Evolutionary conservation across 2,113 vertebrate genomes (phyloP), one percentile per base, ranked within the genome.

Genomic region (Lates calcarifer): DNA sequence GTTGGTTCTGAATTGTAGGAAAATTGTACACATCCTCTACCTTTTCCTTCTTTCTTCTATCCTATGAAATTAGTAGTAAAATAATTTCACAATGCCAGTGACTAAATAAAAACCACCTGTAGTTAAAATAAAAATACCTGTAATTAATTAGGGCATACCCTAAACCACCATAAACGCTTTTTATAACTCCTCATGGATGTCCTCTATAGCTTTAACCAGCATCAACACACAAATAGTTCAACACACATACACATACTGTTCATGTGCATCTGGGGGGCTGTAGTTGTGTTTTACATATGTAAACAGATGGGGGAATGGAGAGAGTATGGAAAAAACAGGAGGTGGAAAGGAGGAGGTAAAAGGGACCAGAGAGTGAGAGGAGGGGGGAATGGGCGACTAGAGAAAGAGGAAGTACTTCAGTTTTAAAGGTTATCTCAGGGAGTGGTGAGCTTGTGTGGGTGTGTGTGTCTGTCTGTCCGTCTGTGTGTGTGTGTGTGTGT

Each of bases 341-440:
- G 72, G 64, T 49, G 37, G 22, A 37, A 51, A 67, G 31, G 43
- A 74, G 65, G 67, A 77, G 29, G 66, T 57, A 35, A 79, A 58
- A 47, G 8, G 26, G 60, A 72, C 31, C 39, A 41, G 29, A 47
- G 83, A 72, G 60, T 5, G 82, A 66, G 31, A 53, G 39, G 0
- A 0, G 77, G 63, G 33, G 51, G 49, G 71, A 58, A 69, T 14
- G 55, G 55, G 86, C 9, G 26, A 33, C 29, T 17, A 24, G 49
- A 81, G 58, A 76, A 65, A 69, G 81, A 84, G 79, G 79, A 87
- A 65, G 58, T 75, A 76, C 78, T 83, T 82, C 68, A 88, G 57
- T 95, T 96, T 94, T 93, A 95, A 96, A 96, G 95, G 96, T 94
- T 95, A 95, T 96, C 95, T 95, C 81, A 94, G 95, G 96, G 95